Base-by-base conservation (phyloP, 1,140 invertebrate species). In the Lepidotrigona ventralis region DNA sequence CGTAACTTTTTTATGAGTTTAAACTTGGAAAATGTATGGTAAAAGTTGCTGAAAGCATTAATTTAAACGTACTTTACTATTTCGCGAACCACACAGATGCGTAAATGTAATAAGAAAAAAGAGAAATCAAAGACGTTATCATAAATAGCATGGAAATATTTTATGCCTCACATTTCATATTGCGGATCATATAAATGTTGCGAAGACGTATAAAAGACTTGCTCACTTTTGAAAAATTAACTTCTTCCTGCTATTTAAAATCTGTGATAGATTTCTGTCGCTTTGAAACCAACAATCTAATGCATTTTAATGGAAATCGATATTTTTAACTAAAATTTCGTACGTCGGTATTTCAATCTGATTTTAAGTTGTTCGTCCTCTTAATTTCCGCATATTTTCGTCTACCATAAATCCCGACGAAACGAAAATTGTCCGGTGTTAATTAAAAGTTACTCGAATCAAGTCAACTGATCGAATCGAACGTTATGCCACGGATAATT, bases 61-160 rank as follows among this genome's bases (percentile, higher is more conserved):
- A 64, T 64, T 64, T 26, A 26, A 15, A 64, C 5, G n/a, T 15
- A 17, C n/a, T 26, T 64, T 17, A 26, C 63, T 26, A 26, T 26
- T 26, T 26, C 8, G 6, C 26, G 6, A 26, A 6, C 1, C 14
- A 29, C 26, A 26, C 2, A 14, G n/a, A 64, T 26, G 15, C 15
- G 15, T 66, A 33, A 29, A 2, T 33, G 64, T 66, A 66, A 17
- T 19, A 11, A 19, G n/a, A 26, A 26, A 64, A 17, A 15, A 26
- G 33, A 33, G 4, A 33, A 33, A 33, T 26, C 0, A 15, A 1
- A 63, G 26, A 64, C 26, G 26, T 64, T 29, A 1, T 29, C 15
- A 26, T 1, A 26, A 64, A 5, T 0, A 0, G 2, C 15, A 26
- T 29, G 14, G 1, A 64, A 17, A 8, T 0, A 14, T n/a, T 26